Evolutionary conservation across 2,797 vertebrate species (phyloP), one percentile per base, ranked within the genome.

Genomic region (Tangara arthus): DNA sequence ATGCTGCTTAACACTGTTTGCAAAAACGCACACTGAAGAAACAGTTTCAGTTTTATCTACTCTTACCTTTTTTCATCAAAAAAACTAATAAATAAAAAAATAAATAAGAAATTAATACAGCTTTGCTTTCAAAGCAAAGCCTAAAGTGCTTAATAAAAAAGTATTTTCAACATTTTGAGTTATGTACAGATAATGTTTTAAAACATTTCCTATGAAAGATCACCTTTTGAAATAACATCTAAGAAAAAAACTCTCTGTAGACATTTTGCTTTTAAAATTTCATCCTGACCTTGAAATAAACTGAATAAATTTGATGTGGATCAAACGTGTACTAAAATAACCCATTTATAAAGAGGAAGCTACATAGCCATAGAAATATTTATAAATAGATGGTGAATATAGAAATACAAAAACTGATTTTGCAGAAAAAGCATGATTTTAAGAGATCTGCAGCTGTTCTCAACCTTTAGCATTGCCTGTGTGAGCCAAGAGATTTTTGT

Each of bases 371-470:
- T 95, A 92, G 93, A 91, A 93, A 76, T 80, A 73, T 96, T 97
- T 97, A 95, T 97, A 97, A 97, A 97, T 96, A 94, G 95, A 96
- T 88, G 80, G 37, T 56, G 66, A 63, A 79, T 78, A 96, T 82
- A 96, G 94, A 96, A 96, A 96, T 83, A 95, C 71, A 86, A 94
- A 97, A 97, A 61, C 96, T 96, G 95, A 96, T 96, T 97, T 95
- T 97, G 97, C 95, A 97, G 93, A 86, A 97, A 94, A 96, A 96
- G 96, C 95, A 89, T 90, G 94, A 96, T 97, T 98, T 96, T 96
- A 97, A 97, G 95, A 96, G 97, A 96, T 97, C 96, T 95, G 93
- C 96, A 96, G 96, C 95, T 97, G 95, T 96, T 97, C 90, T 90
- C 97, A 97, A 97, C 97, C 96, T 98, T 97, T 95, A 95, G 96